Conservation (phyloP, 2,113 vertebrate species). For the Anser brachyrhynchus region DNA sequence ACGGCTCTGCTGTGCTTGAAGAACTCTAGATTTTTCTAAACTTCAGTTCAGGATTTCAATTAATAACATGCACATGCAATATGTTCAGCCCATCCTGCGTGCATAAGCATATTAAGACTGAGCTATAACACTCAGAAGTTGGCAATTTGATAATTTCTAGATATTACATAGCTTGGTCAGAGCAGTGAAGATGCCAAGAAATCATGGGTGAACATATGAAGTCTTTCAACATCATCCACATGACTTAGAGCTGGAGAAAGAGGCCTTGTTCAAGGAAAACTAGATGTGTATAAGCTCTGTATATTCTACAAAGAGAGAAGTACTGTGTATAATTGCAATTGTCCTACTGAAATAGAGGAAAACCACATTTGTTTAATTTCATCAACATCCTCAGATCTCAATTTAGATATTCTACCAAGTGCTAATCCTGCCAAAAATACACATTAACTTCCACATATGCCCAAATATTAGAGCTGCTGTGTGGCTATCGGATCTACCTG, state of each 20-base stretch:
- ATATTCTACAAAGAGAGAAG: not conserved
- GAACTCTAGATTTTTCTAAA: not conserved
- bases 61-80: not conserved
- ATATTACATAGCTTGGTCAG: not conserved
- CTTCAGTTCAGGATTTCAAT: not conserved
- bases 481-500: not conserved
- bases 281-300: not conserved
- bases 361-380: not conserved
- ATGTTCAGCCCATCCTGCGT: not conserved
- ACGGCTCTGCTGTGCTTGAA: not conserved
- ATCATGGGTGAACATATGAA: not conserved
- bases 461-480: not conserved
- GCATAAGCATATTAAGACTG: not conserved
- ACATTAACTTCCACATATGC: not conserved
- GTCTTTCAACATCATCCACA: not conserved
- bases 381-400: not conserved
- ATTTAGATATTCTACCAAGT: not conserved
- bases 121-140: not conserved
- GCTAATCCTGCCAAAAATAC: not conserved
- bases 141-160: not conserved
- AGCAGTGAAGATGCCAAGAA: not conserved
- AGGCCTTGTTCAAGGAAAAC: not conserved
- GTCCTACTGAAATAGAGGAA: not conserved
- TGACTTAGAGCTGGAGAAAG: not conserved
- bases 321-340: not conserved